Conservation (phyloP, 2,888 invertebrate genomes). For the Ormyrus pomaceus region DNA sequence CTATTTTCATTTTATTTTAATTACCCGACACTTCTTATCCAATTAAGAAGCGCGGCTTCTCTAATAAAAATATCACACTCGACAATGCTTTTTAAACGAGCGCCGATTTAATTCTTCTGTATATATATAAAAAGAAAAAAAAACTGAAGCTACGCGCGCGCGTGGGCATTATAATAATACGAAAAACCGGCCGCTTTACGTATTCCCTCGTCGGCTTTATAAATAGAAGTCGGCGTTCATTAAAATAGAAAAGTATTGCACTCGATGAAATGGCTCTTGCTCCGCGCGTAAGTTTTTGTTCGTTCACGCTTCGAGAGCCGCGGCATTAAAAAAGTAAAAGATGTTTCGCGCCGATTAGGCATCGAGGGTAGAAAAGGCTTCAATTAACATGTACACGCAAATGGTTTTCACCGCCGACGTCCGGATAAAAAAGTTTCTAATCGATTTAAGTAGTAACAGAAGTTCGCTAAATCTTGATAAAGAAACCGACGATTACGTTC, state of each 20-base stretch:
- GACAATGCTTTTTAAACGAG: background rate
- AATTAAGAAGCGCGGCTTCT: background rate
- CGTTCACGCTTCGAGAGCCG: slow-evolving; percentile 34
- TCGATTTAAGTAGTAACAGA: slow-evolving; percentile 18
- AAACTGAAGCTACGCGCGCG: too few species aligned
- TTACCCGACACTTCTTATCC: background rate
- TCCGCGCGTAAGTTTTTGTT: slow-evolving; percentile 31
- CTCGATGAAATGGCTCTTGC: slow-evolving; percentile 33
- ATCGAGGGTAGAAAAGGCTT: slow-evolving; percentile 26
- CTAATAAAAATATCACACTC: background rate
- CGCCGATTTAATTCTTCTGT: slow-evolving; percentile 14
- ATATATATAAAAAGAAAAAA: background rate
- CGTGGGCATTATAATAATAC: background rate
- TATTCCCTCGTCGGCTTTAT: background rate
- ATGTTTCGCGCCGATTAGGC: slow-evolving; percentile 48
- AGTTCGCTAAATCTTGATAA: background rate
- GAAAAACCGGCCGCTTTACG: background rate
- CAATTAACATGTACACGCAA: slow-evolving; percentile 35
- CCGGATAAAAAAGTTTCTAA: slow-evolving; percentile 25
- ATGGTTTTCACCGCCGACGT: background rate
- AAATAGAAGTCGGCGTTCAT: background rate
- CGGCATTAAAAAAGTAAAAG: slow-evolving; percentile 32
- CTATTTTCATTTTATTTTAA: slow-evolving; percentile 15
- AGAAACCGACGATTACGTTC: slow-evolving; percentile 1
- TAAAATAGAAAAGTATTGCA: background rate